Conservation (phyloP, 2,113 vertebrate species). For the Bettongia penicillata region DNA sequence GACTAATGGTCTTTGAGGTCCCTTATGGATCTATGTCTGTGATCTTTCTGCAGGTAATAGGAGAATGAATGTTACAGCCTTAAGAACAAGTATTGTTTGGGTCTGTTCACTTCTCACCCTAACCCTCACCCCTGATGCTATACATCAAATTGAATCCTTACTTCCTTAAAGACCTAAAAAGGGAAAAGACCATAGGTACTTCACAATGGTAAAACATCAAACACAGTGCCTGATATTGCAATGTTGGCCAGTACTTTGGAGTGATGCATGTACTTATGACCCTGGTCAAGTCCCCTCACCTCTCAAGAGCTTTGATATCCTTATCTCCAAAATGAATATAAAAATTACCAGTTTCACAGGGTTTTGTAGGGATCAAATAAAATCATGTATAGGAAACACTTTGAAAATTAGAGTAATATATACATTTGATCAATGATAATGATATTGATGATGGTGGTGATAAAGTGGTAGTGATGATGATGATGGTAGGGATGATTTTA, state of each 20-base stretch:
- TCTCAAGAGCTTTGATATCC: background rate
- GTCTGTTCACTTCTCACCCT: background rate
- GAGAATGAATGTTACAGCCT: background rate
- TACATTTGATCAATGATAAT: background rate
- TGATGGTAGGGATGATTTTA: background rate
- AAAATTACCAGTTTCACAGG: background rate
- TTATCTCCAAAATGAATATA: background rate
- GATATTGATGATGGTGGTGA: fast-evolving
- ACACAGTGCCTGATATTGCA: background rate
- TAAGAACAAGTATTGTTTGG: background rate
- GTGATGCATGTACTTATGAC: background rate
- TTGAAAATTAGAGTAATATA: background rate
- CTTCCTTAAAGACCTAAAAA: background rate
- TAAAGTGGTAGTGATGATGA: fast-evolving
- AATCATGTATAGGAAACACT: background rate
- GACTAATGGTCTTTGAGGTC: background rate
- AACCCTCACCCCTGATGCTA: no score
- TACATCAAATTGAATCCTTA: background rate
- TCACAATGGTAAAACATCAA: background rate
- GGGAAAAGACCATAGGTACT: background rate
- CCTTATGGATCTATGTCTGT: background rate
- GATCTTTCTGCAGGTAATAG: background rate
- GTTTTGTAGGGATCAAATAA: background rate
- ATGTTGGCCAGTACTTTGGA: background rate
- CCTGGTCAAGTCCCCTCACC: background rate